phyloP scores from a whole-genome alignment of 2,888 invertebrate species.

The Nemotelus nigrinus region DNA sequence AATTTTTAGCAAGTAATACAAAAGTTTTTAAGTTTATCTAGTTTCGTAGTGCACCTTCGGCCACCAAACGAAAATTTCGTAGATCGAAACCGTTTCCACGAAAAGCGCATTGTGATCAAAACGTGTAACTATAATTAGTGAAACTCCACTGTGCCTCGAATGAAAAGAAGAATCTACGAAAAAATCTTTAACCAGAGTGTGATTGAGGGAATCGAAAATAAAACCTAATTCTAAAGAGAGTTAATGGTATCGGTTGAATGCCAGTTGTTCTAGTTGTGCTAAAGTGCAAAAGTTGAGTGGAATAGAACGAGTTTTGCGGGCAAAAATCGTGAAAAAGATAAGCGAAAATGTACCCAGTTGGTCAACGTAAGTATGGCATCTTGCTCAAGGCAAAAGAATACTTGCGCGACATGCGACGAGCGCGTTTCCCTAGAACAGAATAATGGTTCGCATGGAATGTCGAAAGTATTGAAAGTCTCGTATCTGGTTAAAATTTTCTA shows the following conservation, averaged over 20 bases:
- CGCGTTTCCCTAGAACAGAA: too few species aligned
- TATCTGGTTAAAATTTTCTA: too few species aligned
- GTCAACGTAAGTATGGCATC: constrained; percentile 70
- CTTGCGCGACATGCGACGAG: neutral
- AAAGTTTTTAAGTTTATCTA: constrained; percentile 49
- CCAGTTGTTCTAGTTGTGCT: constrained; percentile 15
- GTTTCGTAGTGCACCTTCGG: constrained; percentile 37
- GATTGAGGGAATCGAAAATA: constrained; percentile 15
- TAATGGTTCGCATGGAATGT: too few species aligned
- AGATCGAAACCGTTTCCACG: constrained; percentile 42
- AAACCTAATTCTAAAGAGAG: constrained; percentile 30
- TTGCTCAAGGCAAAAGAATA: neutral
- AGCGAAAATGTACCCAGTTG: constrained; percentile 73
- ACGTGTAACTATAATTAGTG: constrained; percentile 43
- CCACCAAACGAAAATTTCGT: constrained; percentile 41
- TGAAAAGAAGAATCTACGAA: neutral
- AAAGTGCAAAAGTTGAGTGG: constrained; percentile 19
- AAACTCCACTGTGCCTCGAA: constrained; percentile 50
- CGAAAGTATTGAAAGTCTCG: too few species aligned
- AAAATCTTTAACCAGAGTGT: constrained; percentile 19
- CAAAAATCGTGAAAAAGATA: constrained; percentile 36
- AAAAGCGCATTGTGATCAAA: constrained; percentile 49
- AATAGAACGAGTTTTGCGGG: constrained; percentile 11
- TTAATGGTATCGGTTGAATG: constrained; percentile 10
- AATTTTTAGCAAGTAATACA: constrained; percentile 47